A percentile compares a stretch with the other conserved stretches of the same genome.
phyloP scores from a whole-genome alignment of 2,113 vertebrate genomes.

The Ascaphus truei region DNA sequence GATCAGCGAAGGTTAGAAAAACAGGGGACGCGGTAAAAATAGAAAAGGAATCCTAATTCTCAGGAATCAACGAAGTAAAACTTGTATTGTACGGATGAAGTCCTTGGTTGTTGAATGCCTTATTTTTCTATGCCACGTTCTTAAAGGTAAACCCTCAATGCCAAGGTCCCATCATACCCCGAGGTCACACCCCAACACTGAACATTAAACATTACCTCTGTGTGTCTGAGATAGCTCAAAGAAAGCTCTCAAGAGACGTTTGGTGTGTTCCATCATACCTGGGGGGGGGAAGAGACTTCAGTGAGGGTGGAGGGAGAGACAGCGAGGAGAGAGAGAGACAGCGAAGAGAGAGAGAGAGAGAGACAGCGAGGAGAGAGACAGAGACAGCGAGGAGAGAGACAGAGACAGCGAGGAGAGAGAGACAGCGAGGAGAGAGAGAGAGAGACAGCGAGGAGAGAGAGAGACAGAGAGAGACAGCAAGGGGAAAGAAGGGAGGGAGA shows the following conservation, averaged over 20 bases:
- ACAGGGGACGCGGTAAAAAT: too few species aligned
- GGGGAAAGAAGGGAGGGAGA: not conserved
- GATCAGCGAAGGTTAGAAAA: too few species aligned
- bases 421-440: not conserved
- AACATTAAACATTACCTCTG: constrained; percentile 84
- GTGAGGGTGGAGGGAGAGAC: constrained; percentile 3
- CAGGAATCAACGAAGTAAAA: too few species aligned
- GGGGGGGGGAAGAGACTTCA: not conserved
- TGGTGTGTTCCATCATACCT: constrained; percentile 97
- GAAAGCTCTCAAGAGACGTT: constrained; percentile 88
- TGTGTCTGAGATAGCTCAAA: constrained; percentile 97
- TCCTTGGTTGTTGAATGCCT: too few species aligned
- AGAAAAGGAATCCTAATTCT: too few species aligned
- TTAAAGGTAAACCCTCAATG: too few species aligned
- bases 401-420: not conserved
- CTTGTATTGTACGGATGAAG: too few species aligned
- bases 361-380: not conserved
- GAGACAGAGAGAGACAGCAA: not conserved
- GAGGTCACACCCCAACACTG: too few species aligned
- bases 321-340: not conserved
- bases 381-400: not conserved
- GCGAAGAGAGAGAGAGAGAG: not conserved
- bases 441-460: not conserved
- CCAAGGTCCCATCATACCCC: too few species aligned
- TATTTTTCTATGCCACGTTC: too few species aligned